phyloP scores from a whole-genome alignment of 2,113 vertebrate genomes.

The Ptyas mucosa region DNA sequence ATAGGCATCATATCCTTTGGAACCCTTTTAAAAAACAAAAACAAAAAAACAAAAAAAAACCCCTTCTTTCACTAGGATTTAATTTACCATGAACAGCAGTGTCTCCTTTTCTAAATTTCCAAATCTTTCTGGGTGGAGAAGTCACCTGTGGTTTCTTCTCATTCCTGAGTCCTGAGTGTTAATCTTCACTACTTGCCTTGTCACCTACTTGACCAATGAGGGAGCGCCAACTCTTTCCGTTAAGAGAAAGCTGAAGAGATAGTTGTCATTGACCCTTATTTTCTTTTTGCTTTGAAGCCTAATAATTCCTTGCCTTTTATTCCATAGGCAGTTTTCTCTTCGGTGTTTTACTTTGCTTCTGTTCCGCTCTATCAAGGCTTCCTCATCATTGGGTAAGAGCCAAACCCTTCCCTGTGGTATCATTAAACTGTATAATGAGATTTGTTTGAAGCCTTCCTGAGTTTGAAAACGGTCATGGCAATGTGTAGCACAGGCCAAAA shows the following conservation, averaged over 20 bases:
- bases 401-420: not conserved
- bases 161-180: not conserved
- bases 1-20: not conserved
- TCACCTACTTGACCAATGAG: not conserved
- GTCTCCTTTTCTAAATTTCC: not conserved
- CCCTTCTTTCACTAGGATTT: not conserved
- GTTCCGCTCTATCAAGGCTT: conserved; percentile 97
- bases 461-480: not conserved
- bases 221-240: not conserved
- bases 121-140: not conserved
- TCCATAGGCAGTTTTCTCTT: conserved; percentile 89
- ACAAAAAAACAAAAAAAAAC: too few relatives aligned
- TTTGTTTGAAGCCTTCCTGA: not conserved
- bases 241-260: not conserved
- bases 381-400: conserved; percentile 92
- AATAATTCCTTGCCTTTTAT: conserved; percentile 28
- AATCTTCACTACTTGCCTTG: not conserved
- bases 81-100: not conserved
- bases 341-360: conserved; percentile 95
- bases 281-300: not conserved
- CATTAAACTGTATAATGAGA: not conserved
- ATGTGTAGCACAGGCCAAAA: not conserved
- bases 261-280: not conserved
- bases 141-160: not conserved
- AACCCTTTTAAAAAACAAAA: not conserved